These are phyloP conservation scores for Scaptodrosophila lebanonensis DNA, from an alignment of 1,140 invertebrate genomes.

Conservation along the genomic window DNA sequence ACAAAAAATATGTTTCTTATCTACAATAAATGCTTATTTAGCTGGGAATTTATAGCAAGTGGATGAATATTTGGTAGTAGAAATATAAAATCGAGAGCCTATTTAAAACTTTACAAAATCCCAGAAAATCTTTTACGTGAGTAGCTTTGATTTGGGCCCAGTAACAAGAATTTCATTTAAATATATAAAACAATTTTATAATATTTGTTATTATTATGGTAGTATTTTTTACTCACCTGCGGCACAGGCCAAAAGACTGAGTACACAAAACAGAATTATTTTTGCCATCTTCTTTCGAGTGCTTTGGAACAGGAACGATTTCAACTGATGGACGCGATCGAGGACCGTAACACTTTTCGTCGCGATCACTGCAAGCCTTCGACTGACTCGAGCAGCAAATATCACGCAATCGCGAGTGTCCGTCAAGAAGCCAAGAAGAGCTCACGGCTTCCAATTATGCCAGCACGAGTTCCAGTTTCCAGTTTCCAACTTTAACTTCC, in stretches of 20 bases:
- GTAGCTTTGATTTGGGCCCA: too few relatives aligned
- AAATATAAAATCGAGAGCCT: too few relatives aligned
- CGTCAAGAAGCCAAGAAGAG: slow-evolving; percentile 50
- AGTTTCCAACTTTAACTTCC: slow-evolving; percentile 58
- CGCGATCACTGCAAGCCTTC: slow-evolving; percentile 74
- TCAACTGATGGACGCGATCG: slow-evolving; percentile 23
- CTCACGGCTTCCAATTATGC: slow-evolving; percentile 28
- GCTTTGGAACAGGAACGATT: slow-evolving; percentile 32
- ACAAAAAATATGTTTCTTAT: too few relatives aligned
- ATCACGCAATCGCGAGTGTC: slow-evolving; percentile 59
- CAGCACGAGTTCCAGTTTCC: slow-evolving; percentile 50
- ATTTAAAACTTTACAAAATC: too few relatives aligned
- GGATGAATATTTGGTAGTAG: too few relatives aligned
- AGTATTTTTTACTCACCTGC: slow-evolving; percentile 63
- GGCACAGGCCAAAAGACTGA: slow-evolving; percentile 68
- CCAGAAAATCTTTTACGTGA: too few relatives aligned
- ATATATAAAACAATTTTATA: not conserved
- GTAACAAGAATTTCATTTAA: not conserved
- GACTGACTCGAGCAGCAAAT: slow-evolving; percentile 63
- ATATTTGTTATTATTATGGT: not conserved
- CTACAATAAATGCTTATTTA: too few relatives aligned
- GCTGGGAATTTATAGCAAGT: too few relatives aligned
- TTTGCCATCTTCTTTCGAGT: slow-evolving; percentile 64
- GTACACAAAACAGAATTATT: slow-evolving; percentile 65
- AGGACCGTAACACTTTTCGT: slow-evolving; percentile 56